A percentile compares a stretch with the other conserved stretches of the same genome.
Evolutionary conservation across 2,888 invertebrate genomes (phyloP).

Genomic region (Thereva unica): DNA sequence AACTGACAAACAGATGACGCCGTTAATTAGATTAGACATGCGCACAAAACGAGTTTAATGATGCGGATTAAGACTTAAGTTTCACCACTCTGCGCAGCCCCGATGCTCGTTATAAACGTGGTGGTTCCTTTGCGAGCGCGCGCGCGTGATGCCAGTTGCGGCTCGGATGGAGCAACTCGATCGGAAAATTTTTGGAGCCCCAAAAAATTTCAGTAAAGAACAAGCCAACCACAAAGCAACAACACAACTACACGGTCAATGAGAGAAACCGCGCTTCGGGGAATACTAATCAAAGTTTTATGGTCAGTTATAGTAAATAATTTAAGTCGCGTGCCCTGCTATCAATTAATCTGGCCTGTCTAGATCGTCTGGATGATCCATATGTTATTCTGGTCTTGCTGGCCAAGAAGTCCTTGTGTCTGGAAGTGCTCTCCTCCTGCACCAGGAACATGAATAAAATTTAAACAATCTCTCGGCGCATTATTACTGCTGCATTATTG

Average conservation of each 20-base stretch:
- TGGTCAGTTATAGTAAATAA: constrained; percentile 26
- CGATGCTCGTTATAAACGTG: constrained; percentile 4
- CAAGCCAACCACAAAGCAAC: no score
- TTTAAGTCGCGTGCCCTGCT: constrained; percentile 25
- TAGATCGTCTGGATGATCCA: constrained; percentile 22
- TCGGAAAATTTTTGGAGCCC: constrained; percentile 16
- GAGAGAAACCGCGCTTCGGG: no score
- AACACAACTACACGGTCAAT: no score
- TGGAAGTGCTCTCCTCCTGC: background rate
- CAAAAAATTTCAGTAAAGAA: no score
- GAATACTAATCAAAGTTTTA: background rate
- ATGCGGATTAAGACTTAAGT: constrained; percentile 28
- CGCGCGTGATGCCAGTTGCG: constrained; percentile 4
- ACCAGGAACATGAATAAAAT: constrained; percentile 6
- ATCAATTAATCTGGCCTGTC: constrained; percentile 21
- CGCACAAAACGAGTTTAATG: constrained; percentile 31
- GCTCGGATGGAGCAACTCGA: constrained; percentile 14
- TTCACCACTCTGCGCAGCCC: constrained; percentile 3
- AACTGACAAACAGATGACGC: constrained; percentile 25
- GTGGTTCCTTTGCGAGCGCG: background rate
- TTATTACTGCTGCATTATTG: background rate
- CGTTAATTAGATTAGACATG: constrained; percentile 33
- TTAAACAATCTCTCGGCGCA: constrained; percentile 11
- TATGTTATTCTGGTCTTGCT: constrained; percentile 20
- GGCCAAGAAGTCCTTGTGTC: background rate